Evolutionary conservation across 2,888 invertebrate species (phyloP).

Genomic region (Lymantria dispar): DNA sequence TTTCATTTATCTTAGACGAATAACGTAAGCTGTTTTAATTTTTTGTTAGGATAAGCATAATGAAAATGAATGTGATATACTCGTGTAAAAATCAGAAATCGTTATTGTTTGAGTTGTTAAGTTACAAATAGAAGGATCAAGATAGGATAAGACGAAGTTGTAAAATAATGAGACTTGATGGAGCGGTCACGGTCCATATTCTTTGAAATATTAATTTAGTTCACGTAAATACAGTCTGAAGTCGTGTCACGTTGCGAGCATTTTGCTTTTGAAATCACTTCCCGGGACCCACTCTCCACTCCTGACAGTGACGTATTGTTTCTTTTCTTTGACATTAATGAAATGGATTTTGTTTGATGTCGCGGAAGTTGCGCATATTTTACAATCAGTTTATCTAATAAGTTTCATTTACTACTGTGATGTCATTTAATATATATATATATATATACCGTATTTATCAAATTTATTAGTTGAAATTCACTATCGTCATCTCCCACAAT

Average conservation of each 20-base stretch:
- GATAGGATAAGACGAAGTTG: conserved; percentile 34
- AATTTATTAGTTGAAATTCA: neutral
- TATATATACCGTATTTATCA: too few species aligned
- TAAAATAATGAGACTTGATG: conserved; percentile 37
- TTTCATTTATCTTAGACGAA: too few species aligned
- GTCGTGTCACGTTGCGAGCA: conserved; percentile 72
- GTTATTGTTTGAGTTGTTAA: too few species aligned
- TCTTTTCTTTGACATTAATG: conserved; percentile 76
- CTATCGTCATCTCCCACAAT: too few species aligned
- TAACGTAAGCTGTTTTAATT: too few species aligned
- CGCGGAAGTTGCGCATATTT: conserved; percentile 68
- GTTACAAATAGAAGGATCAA: conserved; percentile 1
- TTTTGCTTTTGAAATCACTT: conserved; percentile 78
- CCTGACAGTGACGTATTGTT: conserved; percentile 78
- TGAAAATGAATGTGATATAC: too few species aligned
- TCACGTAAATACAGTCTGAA: conserved; percentile 57
- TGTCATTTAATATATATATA: neutral
- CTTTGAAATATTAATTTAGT: conserved; percentile 69
- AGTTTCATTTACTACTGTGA: neutral
- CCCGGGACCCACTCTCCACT: conserved; percentile 59
- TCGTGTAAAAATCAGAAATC: too few species aligned
- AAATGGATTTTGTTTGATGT: conserved; percentile 78
- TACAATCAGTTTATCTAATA: conserved; percentile 35
- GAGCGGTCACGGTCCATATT: conserved; percentile 59
- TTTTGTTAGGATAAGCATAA: too few species aligned